phyloP scores from a whole-genome alignment of 1,140 invertebrate species.

The Trissolcus basalis region DNA sequence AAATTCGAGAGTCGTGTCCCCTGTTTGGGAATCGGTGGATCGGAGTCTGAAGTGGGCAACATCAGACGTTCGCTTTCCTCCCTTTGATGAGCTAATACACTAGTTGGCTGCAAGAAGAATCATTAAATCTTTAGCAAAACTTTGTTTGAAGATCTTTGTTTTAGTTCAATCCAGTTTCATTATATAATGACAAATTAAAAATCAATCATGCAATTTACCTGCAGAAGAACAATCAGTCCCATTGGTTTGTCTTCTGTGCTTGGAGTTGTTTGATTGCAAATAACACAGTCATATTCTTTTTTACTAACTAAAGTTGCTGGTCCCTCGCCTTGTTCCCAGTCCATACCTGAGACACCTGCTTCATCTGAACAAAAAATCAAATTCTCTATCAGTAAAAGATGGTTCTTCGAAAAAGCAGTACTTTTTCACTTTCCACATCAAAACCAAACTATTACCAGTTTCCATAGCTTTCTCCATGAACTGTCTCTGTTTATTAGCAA shows the following conservation, averaged over 20 bases:
- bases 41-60: constrained; percentile 83
- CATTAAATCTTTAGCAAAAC: not conserved
- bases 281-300: constrained; percentile 95
- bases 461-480: constrained; percentile 92
- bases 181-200: not conserved
- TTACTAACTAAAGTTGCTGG: constrained; percentile 76
- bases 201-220: constrained; percentile 76
- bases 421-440: no score
- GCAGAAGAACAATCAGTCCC: constrained; percentile 91
- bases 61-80: constrained; percentile 78
- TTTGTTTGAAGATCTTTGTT: no score
- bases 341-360: constrained; percentile 78
- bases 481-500: constrained; percentile 92
- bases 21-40: constrained; percentile 75
- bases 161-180: no score
- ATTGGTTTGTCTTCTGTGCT: constrained; percentile 91
- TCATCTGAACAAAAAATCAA: constrained; percentile 65
- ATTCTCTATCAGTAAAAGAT: no score
- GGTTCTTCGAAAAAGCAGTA: no score
- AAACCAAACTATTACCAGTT: constrained; percentile 70
- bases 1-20: constrained; percentile 82
- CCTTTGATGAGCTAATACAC: constrained; percentile 86
- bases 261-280: constrained; percentile 93
- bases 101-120: constrained; percentile 80
- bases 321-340: constrained; percentile 81